phyloP scores from a whole-genome alignment of 1,140 invertebrate genomes.

The Atopsyche davidsoni region DNA sequence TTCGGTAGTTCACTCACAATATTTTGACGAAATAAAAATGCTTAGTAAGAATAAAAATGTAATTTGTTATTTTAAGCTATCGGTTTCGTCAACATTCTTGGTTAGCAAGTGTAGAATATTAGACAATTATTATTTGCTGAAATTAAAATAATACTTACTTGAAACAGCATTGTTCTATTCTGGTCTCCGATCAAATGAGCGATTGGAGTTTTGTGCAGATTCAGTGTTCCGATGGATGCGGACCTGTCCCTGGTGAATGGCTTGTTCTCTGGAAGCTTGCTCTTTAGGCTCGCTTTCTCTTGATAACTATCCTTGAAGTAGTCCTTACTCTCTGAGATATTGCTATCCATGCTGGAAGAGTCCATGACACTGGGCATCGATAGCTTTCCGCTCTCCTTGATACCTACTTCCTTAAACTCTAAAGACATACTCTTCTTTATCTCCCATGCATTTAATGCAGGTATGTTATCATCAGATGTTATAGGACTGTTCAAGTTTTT shows the following conservation, averaged over 20 bases:
- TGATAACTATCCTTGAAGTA: conserved; percentile 15
- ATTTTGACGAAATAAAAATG: too few species aligned
- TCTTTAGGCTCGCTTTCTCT: conserved; percentile 7
- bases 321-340: conserved; percentile 11
- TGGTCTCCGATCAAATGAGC: conserved; percentile 56
- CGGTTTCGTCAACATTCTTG: too few species aligned
- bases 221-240: conserved; percentile 53
- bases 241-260: conserved; percentile 49
- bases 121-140: too few species aligned
- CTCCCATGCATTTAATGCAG: too few species aligned
- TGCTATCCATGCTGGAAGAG: conserved; percentile 7
- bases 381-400: background rate
- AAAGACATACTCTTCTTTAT: too few species aligned
- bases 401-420: too few species aligned
- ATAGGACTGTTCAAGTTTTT: too few species aligned
- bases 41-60: conserved; percentile 5
- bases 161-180: conserved; percentile 89
- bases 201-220: conserved; percentile 43
- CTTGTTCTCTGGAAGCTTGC: conserved; percentile 38
- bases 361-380: background rate
- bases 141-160: conserved; percentile 50
- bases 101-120: too few species aligned
- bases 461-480: too few species aligned
- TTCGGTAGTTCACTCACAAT: too few species aligned
- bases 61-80: conserved; percentile 7